phyloP scores from a whole-genome alignment of 2,113 vertebrate genomes.

The Lipophrys pholis region DNA sequence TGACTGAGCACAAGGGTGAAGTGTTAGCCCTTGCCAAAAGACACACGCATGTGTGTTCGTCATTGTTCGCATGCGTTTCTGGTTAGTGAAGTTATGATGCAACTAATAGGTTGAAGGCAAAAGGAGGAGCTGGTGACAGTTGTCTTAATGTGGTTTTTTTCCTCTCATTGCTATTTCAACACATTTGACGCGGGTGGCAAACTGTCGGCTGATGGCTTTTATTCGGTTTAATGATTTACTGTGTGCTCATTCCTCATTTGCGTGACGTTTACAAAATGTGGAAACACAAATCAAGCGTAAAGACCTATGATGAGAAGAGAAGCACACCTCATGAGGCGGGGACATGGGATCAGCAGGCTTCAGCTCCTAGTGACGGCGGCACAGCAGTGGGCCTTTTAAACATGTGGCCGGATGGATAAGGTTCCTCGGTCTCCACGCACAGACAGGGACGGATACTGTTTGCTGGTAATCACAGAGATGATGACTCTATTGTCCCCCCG shows the following conservation, averaged over 20 bases:
- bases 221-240: neutral
- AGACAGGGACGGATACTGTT: constrained; percentile 39
- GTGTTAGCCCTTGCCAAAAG: neutral
- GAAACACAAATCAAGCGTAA: constrained; percentile 20
- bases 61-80: neutral
- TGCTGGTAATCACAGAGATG: constrained; percentile 6
- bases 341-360: neutral
- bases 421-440: neutral
- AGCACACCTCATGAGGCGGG: constrained; percentile 3
- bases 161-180: no score
- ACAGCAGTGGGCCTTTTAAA: constrained; percentile 1
- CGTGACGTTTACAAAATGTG: neutral
- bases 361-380: neutral
- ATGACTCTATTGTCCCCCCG: constrained; percentile 40
- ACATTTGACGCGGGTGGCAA: neutral
- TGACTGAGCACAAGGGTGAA: constrained; percentile 21
- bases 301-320: neutral
- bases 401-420: neutral
- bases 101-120: no score
- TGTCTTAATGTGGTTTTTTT: no score
- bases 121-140: no score
- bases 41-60: constrained; percentile 23
- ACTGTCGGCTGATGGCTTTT: neutral
- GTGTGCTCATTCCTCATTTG: neutral
- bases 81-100: constrained; percentile 27